phyloP scores from a whole-genome alignment of 2,113 vertebrate species.

The Sphyrna mokarran region DNA sequence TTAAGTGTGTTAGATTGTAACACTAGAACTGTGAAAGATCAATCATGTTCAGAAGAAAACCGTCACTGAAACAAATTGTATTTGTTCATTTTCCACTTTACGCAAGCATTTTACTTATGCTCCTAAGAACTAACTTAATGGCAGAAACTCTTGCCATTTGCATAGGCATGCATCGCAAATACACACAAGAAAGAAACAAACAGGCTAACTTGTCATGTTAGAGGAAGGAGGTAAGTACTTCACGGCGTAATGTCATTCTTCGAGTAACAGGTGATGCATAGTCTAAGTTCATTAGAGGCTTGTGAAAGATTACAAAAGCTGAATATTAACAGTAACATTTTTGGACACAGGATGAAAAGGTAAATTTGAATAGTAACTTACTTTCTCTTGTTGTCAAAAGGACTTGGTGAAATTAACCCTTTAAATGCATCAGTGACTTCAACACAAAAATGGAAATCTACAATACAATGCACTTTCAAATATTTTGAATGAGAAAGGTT shows the following conservation, averaged over 20 bases:
- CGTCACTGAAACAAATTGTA: slow-evolving; percentile 46
- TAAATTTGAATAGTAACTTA: background rate
- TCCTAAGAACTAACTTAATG: slow-evolving; percentile 49
- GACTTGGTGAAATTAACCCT: background rate
- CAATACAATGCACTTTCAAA: background rate
- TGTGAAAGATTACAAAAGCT: background rate
- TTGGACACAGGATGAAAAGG: slow-evolving; percentile 11
- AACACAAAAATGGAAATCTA: background rate
- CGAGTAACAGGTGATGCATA: slow-evolving; percentile 21
- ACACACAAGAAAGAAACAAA: slow-evolving; percentile 11
- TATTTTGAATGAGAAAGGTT: background rate
- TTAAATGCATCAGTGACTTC: background rate
- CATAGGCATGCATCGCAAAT: background rate
- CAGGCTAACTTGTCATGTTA: background rate
- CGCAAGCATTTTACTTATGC: slow-evolving; percentile 41
- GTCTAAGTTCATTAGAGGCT: background rate
- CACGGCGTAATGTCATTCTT: background rate
- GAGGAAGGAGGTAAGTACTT: background rate
- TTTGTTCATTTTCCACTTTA: slow-evolving; percentile 47
- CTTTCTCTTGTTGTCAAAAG: background rate
- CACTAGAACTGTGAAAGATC: slow-evolving; percentile 48
- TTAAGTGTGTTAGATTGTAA: slow-evolving; percentile 47
- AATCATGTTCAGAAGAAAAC: slow-evolving; percentile 49
- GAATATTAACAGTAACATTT: background rate
- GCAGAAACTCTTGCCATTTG: slow-evolving; percentile 40